Conservation (phyloP, 2,113 vertebrate species). For the Pipra filicauda region DNA sequence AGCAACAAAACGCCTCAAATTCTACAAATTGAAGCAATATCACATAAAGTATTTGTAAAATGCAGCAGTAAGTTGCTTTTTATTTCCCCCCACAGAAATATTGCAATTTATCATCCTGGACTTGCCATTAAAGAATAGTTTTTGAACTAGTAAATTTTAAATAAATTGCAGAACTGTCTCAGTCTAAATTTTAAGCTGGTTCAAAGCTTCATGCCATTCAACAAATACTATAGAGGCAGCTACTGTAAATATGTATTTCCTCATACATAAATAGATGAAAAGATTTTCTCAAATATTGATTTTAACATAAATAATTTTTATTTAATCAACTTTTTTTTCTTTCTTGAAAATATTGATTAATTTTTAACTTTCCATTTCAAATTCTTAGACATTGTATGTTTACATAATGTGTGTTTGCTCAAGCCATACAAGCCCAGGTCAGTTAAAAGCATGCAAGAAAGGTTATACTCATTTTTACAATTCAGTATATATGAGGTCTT, state of each 20-base stretch:
- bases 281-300: conserved; percentile 50
- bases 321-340: conserved; percentile 29
- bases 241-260: conserved; percentile 54
- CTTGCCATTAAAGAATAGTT: not conserved
- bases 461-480: not conserved
- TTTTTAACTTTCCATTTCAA: conserved; percentile 31
- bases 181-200: conserved; percentile 24
- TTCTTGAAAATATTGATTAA: conserved; percentile 41
- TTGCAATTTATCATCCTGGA: not conserved
- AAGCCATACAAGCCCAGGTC: not conserved
- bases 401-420: not conserved
- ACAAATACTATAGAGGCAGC: conserved; percentile 29
- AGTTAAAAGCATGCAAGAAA: not conserved
- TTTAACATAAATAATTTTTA: conserved; percentile 58
- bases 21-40: not conserved
- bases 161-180: conserved; percentile 16
- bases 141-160: conserved; percentile 15
- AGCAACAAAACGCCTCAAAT: not conserved
- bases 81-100: not conserved
- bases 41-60: not conserved
- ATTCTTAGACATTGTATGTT: not conserved
- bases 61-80: not conserved
- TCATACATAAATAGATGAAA: conserved; percentile 72
- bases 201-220: conserved; percentile 56
- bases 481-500: not conserved